Base-by-base conservation (phyloP, 1,140 invertebrate genomes). In the Bombus sylvicola region DNA sequence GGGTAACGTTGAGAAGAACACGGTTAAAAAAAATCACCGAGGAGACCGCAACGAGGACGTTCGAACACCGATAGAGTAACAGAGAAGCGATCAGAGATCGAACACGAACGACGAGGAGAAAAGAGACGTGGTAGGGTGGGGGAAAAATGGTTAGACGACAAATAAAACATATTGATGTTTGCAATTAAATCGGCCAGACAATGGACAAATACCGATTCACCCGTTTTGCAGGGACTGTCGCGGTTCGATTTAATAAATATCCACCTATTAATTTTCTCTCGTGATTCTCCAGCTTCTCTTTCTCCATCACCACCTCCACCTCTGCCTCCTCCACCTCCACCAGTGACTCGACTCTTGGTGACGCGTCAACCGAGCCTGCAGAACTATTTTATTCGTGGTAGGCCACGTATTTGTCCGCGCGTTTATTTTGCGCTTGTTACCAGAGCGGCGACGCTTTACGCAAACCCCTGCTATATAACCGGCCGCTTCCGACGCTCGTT, bases 161-260 rank as follows among this genome's bases (percentile, higher is more conserved):
- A 93, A 93, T 92, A 89, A 93, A 94, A 93, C 92, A 92, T 93
- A 94, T 94, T 94, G 93, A 92, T 93, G 92, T 93, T 94, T 93
- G 92, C 92, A 94, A 94, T 94, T 93, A 93, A 94, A 94, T 93
- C 89, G 91, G 79, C 87, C 92, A 93, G 92, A 94, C 93, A 93
- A 94, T 94, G 90, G 92, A 93, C 93, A 94, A 94, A 94, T 93
- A 94, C 86, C 89, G 92, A 92, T 92, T 91, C 89, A 90, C 83
- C 87, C 87, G 72, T 62, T 62, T 62, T 5, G 28, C 59, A 62
- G 59, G 59, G 28, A 62, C 22, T 47, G 64, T 12, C 89, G 79
- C 88, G 81, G 91, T 91, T 90, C 90, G 92, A 93, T 94, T 94
- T 93, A 93, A 94, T 94, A 93, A 94, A 94, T 94, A 94, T 92